A percentile compares a stretch with the other conserved stretches of the same genome.
phyloP scores from a whole-genome alignment of 1,140 invertebrate species.

The Pachyrhynchus sulphureomaculatus region DNA sequence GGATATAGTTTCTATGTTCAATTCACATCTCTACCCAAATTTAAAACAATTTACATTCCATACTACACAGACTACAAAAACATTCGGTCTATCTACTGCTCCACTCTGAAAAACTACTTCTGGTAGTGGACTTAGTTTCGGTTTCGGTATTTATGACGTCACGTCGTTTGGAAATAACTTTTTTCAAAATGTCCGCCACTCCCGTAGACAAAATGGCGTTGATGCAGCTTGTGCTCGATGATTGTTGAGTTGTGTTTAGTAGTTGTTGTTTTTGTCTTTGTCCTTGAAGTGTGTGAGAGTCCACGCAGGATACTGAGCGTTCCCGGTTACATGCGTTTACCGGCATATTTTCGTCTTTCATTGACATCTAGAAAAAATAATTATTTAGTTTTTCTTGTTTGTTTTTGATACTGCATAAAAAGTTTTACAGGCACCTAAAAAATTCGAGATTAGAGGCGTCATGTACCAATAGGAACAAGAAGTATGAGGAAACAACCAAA shows the following conservation, averaged over 20 bases:
- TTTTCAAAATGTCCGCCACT: constrained; percentile 49
- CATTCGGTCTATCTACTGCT: constrained; percentile 21
- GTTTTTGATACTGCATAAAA: too few relatives aligned
- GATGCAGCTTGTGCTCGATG: constrained; percentile 48
- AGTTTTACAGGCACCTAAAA: too few relatives aligned
- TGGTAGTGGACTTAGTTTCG: constrained; percentile 29
- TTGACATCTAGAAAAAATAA: constrained; percentile 7
- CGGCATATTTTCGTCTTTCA: not conserved
- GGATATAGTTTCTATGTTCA: too few relatives aligned
- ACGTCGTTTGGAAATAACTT: constrained; percentile 45
- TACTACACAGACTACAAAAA: too few relatives aligned
- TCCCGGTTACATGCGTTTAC: constrained; percentile 20
- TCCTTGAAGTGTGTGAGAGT: constrained; percentile 37
- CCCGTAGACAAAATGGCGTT: constrained; percentile 47
- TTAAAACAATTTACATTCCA: too few relatives aligned
- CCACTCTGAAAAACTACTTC: constrained; percentile 46
- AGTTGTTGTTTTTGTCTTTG: constrained; percentile 38
- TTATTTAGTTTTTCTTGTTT: not conserved
- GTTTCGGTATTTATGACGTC: constrained; percentile 38
- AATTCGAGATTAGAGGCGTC: too few relatives aligned
- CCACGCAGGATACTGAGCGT: constrained; percentile 40
- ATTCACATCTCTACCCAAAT: too few relatives aligned
- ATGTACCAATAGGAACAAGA: too few relatives aligned
- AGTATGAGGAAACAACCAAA: too few relatives aligned
- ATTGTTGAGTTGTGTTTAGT: constrained; percentile 38